Conservation (phyloP, 2,113 vertebrate genomes). For the Ifrita kowaldi region DNA sequence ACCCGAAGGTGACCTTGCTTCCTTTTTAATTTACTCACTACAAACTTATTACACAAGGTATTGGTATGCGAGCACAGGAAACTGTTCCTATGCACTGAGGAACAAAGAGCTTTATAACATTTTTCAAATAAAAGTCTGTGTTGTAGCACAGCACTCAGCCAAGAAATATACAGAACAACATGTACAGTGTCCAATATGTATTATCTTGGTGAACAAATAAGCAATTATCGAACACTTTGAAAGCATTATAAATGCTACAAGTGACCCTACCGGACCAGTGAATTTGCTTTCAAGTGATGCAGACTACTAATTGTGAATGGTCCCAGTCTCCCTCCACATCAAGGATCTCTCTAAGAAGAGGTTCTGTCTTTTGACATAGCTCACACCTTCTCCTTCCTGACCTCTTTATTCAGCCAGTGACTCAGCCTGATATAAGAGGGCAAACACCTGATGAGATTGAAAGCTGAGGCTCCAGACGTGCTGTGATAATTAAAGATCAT, state of each 20-base stretch:
- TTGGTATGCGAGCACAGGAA: neutral
- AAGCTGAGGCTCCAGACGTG: neutral
- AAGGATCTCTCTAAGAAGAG: neutral
- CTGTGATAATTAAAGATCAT: slow-evolving; percentile 40
- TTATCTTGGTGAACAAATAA: neutral
- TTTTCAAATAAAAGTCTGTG: neutral
- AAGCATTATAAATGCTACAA: neutral
- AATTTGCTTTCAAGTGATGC: neutral
- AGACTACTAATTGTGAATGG: neutral
- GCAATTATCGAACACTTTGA: neutral
- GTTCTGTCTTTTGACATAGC: neutral
- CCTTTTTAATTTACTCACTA: neutral
- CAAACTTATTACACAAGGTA: neutral
- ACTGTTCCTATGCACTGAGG: neutral
- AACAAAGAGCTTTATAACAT: neutral
- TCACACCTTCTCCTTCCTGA: neutral
- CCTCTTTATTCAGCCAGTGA: neutral
- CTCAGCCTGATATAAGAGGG: neutral
- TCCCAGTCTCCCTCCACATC: neutral
- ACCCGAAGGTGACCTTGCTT: neutral
- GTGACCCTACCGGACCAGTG: neutral
- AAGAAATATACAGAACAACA: neutral
- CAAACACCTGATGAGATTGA: slow-evolving; percentile 14
- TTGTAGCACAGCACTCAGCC: neutral
- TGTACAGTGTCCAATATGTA: neutral